Conservation (phyloP, 1,140 invertebrate genomes). For the Bombus terrestris region DNA sequence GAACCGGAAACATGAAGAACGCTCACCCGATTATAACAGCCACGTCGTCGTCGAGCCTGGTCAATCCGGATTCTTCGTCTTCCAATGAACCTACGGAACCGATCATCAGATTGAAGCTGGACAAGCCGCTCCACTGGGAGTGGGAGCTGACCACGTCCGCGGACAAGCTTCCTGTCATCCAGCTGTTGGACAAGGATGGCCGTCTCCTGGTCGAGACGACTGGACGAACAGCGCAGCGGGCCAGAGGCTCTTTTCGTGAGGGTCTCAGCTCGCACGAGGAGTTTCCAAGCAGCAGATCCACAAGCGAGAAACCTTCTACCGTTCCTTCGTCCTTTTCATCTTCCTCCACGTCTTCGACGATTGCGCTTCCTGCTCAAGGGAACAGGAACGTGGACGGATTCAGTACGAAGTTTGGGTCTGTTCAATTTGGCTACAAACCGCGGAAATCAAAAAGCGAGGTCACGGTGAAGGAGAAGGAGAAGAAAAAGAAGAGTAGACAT, state of each 20-base stretch:
- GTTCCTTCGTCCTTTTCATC: slow-evolving; percentile 6
- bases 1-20: slow-evolving; percentile 66
- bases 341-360: slow-evolving; percentile 3
- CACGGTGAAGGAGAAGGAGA: slow-evolving; percentile 50
- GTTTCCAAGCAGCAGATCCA: slow-evolving; percentile 48
- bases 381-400: slow-evolving; percentile 77
- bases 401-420: slow-evolving; percentile 71
- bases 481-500: slow-evolving; percentile 54
- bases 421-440: slow-evolving; percentile 60
- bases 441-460: slow-evolving; percentile 75
- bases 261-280: slow-evolving; percentile 71
- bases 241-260: slow-evolving; percentile 74
- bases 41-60: slow-evolving; percentile 44
- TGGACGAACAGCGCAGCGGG: slow-evolving; percentile 74
- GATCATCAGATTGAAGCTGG: slow-evolving; percentile 73
- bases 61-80: slow-evolving; percentile 50
- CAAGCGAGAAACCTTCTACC: background rate
- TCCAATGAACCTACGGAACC: slow-evolving; percentile 61
- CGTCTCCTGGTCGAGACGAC: slow-evolving; percentile 76
- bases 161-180: slow-evolving; percentile 74
- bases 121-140: slow-evolving; percentile 77
- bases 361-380: slow-evolving; percentile 1
- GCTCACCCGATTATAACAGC: slow-evolving; percentile 69
- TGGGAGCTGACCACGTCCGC: slow-evolving; percentile 78
- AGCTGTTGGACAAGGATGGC: slow-evolving; percentile 77